Conservation (phyloP, 2,888 invertebrate genomes). For the Caenorhabditis drosophilae region DNA sequence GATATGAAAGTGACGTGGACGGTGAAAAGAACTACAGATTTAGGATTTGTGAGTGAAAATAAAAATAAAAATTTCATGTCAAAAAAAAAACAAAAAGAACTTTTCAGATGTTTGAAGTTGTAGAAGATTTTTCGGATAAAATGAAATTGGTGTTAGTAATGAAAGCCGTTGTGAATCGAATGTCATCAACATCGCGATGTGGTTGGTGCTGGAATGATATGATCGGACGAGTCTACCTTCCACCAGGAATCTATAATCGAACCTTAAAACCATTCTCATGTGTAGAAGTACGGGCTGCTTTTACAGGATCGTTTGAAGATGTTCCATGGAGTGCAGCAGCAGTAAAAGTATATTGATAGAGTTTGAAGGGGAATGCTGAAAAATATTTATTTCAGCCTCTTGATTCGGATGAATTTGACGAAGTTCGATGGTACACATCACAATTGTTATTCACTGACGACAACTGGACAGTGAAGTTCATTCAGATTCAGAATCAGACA, state of each 20-base stretch:
- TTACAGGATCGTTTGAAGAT: conserved; percentile 51
- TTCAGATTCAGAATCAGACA: conserved; percentile 6
- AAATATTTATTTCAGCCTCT: conserved; percentile 3
- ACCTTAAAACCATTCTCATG: conserved; percentile 31
- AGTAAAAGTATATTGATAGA: conserved; percentile 19
- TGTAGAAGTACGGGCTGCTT: conserved; percentile 40
- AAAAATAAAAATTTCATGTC: neutral
- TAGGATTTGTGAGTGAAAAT: conserved; percentile 18
- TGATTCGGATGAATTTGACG: neutral
- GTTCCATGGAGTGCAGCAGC: conserved; percentile 51
- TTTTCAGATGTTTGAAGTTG: conserved; percentile 10
- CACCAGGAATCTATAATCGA: conserved; percentile 12
- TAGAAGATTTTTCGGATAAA: conserved; percentile 2
- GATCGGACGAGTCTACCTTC: conserved; percentile 52
- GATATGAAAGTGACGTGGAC: too few species aligned
- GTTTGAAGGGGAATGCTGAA: neutral
- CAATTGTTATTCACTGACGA: conserved; percentile 51
- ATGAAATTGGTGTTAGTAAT: neutral
- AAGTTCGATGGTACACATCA: conserved; percentile 13
- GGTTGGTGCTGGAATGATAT: conserved; percentile 62
- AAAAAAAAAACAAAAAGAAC: neutral
- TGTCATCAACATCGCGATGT: conserved; percentile 27
- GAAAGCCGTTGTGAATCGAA: conserved; percentile 53
- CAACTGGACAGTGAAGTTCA: conserved; percentile 34
- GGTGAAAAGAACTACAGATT: too few species aligned